Base-by-base conservation (phyloP, 2,113 vertebrate species). In the Willisornis vidua region DNA sequence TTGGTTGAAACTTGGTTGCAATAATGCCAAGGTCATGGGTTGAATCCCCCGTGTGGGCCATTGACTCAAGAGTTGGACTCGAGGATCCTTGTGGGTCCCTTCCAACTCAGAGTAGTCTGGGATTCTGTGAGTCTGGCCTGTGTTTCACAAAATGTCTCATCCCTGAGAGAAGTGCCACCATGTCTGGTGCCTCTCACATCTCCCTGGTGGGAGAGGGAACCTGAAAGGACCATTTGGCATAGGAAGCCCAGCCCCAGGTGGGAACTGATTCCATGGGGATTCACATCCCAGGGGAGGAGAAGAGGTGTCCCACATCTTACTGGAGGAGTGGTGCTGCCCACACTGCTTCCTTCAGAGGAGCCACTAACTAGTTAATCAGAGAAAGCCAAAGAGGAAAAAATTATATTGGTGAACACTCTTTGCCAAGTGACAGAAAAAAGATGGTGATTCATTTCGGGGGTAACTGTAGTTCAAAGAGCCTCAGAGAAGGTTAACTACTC, bases 401-500 rank as follows among this genome's bases (percentile, higher is more conserved):
- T 76, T 23, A 14, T 65, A 76, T 51, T 24, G 87, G 71, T 66
- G 66, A 95, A 35, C 3, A 3, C 39, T 73, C 41, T 43, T 52
- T 93, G 91, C 77, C 87, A 87, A 96, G 58, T 26, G 48, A 91
- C 77, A 85, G 81, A 39, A 57, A 84, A 90, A 76, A 54, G 39
- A 33, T 31, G 17, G 41, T 90, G 71, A 93, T 85, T 96, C 75
- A 91, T 91, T 94, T 79, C 73, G 19, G 71, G 73, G 82, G 85
- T 93, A 93, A 84, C 71, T 95, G 79, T 11, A 95, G 95, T 89
- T 96, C 90, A 95, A 7, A 76, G n/a, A 24, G 79, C 51, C 52
- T 93, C 83, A 49, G 68, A 76, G 89, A 90, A 92, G 85, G 85
- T 94, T 95, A 91, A 82, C 81, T 86, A 19, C 85, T 90, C 11